phyloP scores from a whole-genome alignment of 2,888 invertebrate genomes.

The Agelastica alni region DNA sequence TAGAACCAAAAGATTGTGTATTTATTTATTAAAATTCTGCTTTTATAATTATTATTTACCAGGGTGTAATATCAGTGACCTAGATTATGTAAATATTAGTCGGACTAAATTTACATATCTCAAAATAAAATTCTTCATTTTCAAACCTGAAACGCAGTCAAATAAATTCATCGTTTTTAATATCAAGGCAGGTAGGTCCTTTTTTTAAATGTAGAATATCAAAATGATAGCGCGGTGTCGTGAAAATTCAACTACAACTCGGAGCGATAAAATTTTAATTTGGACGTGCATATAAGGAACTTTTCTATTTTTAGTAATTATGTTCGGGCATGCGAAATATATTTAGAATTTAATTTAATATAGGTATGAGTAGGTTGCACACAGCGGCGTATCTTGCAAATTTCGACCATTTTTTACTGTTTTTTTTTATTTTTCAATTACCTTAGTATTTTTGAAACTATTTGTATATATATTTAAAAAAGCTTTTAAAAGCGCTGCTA shows the following conservation, averaged over 20 bases:
- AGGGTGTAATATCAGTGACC: too few species aligned
- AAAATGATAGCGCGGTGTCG: not conserved
- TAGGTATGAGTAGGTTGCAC: not conserved
- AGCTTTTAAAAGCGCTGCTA: too few species aligned
- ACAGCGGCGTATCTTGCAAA: not conserved
- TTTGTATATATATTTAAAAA: too few species aligned
- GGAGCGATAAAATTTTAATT: conserved; percentile 18
- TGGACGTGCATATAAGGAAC: conserved; percentile 8
- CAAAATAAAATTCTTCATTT: not conserved
- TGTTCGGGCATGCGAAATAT: conserved; percentile 13
- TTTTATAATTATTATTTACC: too few species aligned
- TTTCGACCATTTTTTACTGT: too few species aligned
- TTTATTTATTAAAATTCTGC: too few species aligned
- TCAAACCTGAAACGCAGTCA: not conserved
- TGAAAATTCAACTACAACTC: conserved; percentile 9
- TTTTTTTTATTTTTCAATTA: too few species aligned
- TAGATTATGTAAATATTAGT: not conserved
- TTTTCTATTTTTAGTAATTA: conserved; percentile 14
- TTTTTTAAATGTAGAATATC: conserved; percentile 7
- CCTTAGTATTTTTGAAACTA: too few species aligned
- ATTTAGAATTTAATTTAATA: conserved; percentile 12
- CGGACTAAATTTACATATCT: not conserved
- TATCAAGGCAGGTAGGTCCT: conserved; percentile 1
- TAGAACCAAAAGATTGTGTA: too few species aligned
- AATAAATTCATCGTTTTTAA: not conserved